phyloP scores from a whole-genome alignment of 2,797 vertebrate genomes.

The Catamblyrhynchus diadema region DNA sequence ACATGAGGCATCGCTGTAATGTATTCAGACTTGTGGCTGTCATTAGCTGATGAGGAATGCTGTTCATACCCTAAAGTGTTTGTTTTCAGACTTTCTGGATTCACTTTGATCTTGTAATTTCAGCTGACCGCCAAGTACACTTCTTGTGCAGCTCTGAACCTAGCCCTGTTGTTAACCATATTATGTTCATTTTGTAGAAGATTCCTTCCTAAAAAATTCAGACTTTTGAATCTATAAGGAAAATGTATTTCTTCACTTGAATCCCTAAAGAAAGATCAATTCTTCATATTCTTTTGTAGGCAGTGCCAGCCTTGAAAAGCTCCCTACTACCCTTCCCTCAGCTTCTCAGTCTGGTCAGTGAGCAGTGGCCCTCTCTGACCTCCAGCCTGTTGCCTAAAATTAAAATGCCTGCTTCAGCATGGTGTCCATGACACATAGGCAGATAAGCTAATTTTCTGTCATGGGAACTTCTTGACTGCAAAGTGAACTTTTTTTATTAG shows the following conservation, averaged over 20 bases:
- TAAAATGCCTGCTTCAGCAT: not conserved
- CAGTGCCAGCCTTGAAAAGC: not conserved
- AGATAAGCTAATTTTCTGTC: not conserved
- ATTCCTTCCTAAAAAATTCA: not conserved
- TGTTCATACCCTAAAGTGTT: not conserved
- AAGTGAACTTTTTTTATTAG: not conserved
- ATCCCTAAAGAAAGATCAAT: not conserved
- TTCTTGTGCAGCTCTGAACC: not conserved
- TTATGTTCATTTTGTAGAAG: not conserved
- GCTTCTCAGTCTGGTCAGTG: not conserved
- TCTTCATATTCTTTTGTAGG: not conserved
- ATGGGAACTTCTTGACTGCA: not conserved
- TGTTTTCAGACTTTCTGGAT: not conserved
- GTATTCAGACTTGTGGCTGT: not conserved
- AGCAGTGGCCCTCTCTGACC: not conserved
- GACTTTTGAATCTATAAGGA: not conserved
- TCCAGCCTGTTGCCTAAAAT: not conserved
- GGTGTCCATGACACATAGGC: not conserved
- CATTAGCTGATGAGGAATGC: not conserved
- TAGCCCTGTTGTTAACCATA: not conserved
- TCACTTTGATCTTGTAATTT: not conserved
- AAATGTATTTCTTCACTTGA: not conserved
- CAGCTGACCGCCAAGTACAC: not conserved
- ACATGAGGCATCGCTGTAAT: not conserved
- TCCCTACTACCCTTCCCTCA: not conserved